These are phyloP conservation scores for Atta colombica DNA, from an alignment of 1,140 invertebrate genomes.

Conservation along the genomic window DNA sequence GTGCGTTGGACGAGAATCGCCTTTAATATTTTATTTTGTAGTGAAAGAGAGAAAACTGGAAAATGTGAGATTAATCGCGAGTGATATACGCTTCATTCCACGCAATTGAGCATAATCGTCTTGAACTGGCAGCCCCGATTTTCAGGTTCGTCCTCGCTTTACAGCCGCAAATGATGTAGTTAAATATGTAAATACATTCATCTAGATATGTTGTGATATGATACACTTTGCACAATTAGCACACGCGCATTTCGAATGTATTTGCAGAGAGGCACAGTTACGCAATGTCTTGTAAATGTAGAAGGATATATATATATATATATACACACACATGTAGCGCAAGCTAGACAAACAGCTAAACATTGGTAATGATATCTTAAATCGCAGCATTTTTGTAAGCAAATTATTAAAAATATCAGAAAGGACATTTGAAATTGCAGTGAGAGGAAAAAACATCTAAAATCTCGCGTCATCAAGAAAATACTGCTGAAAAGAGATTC, in stretches of 20 bases:
- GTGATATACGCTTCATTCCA: conserved; percentile 36
- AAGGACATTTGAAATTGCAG: not conserved
- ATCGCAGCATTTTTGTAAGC: not conserved
- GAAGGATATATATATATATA: not conserved
- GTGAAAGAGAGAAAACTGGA: conserved; percentile 3
- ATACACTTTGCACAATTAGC: not conserved
- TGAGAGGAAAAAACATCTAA: not conserved
- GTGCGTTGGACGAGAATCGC: not conserved
- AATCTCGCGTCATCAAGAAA: not conserved
- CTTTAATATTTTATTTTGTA: conserved; percentile 22
- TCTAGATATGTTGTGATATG: not conserved
- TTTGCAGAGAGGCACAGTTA: not conserved
- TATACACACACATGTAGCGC: not conserved
- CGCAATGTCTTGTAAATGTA: not conserved
- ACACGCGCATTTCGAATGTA: not conserved
- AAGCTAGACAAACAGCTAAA: conserved; percentile 8
- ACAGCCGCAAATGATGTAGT: not conserved
- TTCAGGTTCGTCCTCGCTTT: not conserved
- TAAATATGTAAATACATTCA: not conserved
- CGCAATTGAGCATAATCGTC: conserved; percentile 38
- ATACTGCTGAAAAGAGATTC: not conserved
- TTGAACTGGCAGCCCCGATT: not conserved
- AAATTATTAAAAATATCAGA: not conserved
- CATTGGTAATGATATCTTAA: not conserved
- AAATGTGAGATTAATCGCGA: conserved; percentile 35